Evolutionary conservation across 2,113 vertebrate genomes (phyloP).

Genomic region (Cinclus cinclus): DNA sequence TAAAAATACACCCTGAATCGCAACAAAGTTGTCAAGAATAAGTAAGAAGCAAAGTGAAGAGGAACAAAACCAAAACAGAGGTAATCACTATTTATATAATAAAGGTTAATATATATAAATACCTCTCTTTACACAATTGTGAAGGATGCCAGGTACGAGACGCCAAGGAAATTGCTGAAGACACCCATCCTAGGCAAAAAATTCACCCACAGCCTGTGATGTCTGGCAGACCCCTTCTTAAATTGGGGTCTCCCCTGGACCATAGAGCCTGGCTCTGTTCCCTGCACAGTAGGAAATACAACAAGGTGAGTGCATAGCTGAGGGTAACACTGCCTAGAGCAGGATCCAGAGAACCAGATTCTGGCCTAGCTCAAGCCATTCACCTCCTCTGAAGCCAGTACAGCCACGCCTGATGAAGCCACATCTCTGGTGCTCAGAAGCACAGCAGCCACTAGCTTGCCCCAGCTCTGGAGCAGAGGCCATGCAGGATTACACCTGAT

Average conservation of each 20-base stretch:
- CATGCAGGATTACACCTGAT: not conserved
- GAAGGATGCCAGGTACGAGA: not conserved
- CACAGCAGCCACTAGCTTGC: not conserved
- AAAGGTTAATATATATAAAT: conserved; percentile 13
- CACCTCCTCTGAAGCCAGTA: not conserved
- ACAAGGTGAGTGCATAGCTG: accelerated
- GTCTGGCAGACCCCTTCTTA: not conserved
- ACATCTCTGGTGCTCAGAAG: not conserved
- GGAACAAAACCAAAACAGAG: conserved; percentile 53
- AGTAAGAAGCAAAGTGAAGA: conserved; percentile 36
- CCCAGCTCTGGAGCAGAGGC: not conserved
- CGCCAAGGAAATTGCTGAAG: not conserved
- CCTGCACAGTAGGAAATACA: not conserved
- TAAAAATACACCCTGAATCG: conserved; percentile 58
- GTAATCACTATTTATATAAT: conserved; percentile 46
- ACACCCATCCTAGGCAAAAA: not conserved
- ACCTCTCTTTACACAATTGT: not conserved
- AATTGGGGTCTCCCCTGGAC: not conserved
- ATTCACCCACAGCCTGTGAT: not conserved
- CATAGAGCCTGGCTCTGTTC: not conserved
- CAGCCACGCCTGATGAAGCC: not conserved
- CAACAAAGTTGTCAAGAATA: conserved; percentile 65
- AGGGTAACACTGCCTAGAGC: not conserved
- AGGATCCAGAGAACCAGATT: not conserved
- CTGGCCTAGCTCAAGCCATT: not conserved